phyloP scores from a whole-genome alignment of 2,888 invertebrate species.

The Perdita meconis region DNA sequence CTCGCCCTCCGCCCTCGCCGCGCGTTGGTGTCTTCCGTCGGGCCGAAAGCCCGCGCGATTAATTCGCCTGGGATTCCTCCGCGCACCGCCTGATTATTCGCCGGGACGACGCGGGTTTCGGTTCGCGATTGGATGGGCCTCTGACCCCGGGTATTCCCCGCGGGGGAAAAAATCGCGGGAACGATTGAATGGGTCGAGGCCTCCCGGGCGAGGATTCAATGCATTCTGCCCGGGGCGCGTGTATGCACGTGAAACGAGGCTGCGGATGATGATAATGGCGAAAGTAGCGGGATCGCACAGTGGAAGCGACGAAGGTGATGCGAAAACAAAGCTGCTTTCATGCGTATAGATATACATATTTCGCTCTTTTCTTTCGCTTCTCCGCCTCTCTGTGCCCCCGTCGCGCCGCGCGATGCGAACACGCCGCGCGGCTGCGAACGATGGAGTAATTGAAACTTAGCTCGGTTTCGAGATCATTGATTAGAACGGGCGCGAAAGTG shows the following conservation, averaged over 20 bases:
- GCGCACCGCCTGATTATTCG: conserved; percentile 41
- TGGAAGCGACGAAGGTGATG: conserved; percentile 37
- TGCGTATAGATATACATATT: background rate
- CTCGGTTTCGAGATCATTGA: conserved; percentile 6
- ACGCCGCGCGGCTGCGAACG: conserved; percentile 14
- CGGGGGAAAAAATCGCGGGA: conserved; percentile 50
- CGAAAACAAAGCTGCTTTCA: conserved; percentile 27
- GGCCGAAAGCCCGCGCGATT: conserved; percentile 40
- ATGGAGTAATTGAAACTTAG: conserved; percentile 49
- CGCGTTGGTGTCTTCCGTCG: conserved; percentile 19
- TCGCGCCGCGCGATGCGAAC: background rate
- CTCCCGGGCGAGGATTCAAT: conserved; percentile 34
- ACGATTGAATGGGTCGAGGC: conserved; percentile 44
- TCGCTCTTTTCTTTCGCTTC: background rate
- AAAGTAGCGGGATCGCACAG: conserved; percentile 53
- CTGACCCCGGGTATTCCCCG: conserved; percentile 57
- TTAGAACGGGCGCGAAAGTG: background rate
- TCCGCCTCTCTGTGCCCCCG: background rate
- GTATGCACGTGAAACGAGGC: conserved; percentile 44
- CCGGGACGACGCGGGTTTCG: conserved; percentile 49
- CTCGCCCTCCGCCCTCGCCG: background rate
- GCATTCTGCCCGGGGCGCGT: conserved; percentile 34
- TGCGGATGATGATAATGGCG: conserved; percentile 54
- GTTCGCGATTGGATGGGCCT: conserved; percentile 60
- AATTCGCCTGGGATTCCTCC: conserved; percentile 56